Conservation (phyloP, 2,113 vertebrate species). For the Chitala chitala region DNA sequence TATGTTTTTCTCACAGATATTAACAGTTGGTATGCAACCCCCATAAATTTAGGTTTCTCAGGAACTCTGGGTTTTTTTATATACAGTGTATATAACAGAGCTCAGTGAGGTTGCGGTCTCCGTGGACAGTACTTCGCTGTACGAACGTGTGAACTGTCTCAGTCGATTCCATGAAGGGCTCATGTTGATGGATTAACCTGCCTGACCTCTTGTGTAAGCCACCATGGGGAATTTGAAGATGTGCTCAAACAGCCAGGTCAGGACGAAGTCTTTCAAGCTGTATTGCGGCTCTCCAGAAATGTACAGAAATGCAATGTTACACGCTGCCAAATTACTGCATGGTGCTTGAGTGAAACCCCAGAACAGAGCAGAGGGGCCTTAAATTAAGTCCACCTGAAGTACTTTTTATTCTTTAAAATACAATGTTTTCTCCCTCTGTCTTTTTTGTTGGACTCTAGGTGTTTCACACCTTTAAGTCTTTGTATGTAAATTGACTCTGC, state of each 20-base stretch:
- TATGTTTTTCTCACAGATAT: neutral
- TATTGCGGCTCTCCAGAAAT: neutral
- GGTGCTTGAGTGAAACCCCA: neutral
- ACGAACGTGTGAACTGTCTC: neutral
- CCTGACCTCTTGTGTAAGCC: neutral
- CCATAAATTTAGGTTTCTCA: neutral
- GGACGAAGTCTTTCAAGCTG: neutral
- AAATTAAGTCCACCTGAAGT: too few species aligned
- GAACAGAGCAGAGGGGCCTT: neutral
- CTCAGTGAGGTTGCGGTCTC: neutral
- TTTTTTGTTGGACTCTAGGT: neutral
- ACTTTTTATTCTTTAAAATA: neutral
- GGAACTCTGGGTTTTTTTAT: neutral
- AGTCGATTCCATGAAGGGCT: conserved; percentile 4
- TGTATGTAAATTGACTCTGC: neutral
- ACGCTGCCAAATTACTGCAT: neutral
- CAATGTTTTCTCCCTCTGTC: neutral
- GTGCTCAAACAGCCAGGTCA: conserved; percentile 4
- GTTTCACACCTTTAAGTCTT: neutral
- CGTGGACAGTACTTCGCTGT: neutral
- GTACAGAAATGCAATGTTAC: neutral
- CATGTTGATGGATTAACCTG: conserved; percentile 22
- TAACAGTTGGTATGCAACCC: neutral
- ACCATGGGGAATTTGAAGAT: neutral
- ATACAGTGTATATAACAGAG: neutral